These are phyloP conservation scores for Chauna torquata DNA, from an alignment of 2,113 vertebrate species.

Conservation along the genomic window DNA sequence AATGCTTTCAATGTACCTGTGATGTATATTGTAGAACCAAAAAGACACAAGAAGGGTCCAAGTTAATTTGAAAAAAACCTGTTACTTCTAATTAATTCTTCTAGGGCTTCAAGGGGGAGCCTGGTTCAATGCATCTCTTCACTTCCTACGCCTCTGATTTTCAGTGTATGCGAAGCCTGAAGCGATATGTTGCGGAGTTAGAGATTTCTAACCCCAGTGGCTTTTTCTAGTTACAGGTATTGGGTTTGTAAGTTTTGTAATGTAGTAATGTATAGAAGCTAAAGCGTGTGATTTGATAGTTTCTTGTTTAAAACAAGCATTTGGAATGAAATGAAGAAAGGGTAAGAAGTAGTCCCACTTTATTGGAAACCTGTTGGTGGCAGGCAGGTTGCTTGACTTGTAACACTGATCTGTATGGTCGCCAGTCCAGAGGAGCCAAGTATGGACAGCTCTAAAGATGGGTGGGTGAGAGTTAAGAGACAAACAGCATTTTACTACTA, in stretches of 20 bases:
- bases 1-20: not conserved
- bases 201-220: not conserved
- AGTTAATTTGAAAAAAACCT: not conserved
- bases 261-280: not conserved
- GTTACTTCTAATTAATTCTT: not conserved
- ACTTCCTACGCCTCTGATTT: not conserved
- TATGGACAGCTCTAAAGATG: not conserved
- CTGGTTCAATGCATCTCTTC: not conserved
- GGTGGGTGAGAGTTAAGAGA: not conserved
- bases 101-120: not conserved
- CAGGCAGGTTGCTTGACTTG: not conserved
- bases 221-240: not conserved
- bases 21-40: not conserved
- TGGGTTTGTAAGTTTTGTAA: not conserved
- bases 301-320: not conserved
- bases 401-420: not conserved
- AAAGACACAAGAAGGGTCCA: not conserved
- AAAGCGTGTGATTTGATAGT: not conserved
- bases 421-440: not conserved
- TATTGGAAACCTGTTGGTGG: not conserved
- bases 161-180: not conserved
- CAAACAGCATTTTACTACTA: not conserved
- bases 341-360: too few species aligned
- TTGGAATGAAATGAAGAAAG: not conserved
- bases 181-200: not conserved